A percentile compares a stretch with the other conserved stretches of the same genome.
These are phyloP conservation scores for Dromaius novaehollandiae DNA, from an alignment of 2,113 vertebrate genomes.

Conservation along the genomic window DNA sequence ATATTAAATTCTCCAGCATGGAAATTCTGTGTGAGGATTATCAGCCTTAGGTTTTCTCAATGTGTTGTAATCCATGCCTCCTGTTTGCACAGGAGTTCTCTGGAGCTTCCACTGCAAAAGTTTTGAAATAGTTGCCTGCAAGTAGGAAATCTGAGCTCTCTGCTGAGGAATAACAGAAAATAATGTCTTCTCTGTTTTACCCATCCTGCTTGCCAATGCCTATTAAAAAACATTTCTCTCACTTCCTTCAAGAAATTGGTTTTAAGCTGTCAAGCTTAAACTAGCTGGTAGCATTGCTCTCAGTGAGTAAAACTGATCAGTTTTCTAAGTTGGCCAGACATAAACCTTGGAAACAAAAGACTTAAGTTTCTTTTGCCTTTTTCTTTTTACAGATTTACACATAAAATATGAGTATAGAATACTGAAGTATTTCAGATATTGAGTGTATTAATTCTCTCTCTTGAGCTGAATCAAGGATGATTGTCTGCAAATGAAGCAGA, in stretches of 20 bases:
- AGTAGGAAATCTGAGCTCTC: background rate
- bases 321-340: background rate
- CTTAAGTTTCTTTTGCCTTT: background rate
- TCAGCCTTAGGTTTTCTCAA: slow-evolving; percentile 9
- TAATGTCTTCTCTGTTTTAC: background rate
- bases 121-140: slow-evolving; percentile 34
- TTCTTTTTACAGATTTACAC: background rate
- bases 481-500: background rate
- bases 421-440: background rate
- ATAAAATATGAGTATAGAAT: background rate
- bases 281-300: background rate
- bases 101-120: background rate
- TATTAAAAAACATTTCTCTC: background rate
- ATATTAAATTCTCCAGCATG: background rate
- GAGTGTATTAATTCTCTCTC: background rate
- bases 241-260: background rate
- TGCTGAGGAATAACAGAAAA: slow-evolving; percentile 4
- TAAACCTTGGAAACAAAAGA: background rate
- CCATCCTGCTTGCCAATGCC: background rate
- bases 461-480: background rate
- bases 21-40: slow-evolving; percentile 58
- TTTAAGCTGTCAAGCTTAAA: background rate
- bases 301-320: background rate
- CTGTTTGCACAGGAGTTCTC: slow-evolving; percentile 4
- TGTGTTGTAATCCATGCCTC: background rate